phyloP scores from a whole-genome alignment of 2,113 vertebrate genomes.

The Pelecanus crispus region DNA sequence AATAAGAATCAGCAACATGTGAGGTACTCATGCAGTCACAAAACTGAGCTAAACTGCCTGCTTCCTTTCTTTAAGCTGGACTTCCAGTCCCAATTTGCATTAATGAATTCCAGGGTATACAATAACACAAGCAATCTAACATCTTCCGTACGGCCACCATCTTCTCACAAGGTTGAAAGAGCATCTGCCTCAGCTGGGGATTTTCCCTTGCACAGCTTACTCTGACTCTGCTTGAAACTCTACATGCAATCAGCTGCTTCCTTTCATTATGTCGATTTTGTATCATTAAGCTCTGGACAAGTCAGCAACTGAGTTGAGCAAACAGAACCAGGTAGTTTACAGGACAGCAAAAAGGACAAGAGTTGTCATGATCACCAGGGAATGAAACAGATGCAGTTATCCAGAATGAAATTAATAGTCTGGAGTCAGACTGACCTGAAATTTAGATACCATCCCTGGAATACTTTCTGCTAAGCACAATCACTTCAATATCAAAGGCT shows the following conservation, averaged over 20 bases:
- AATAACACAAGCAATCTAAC: not conserved
- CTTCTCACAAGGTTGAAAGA: not conserved
- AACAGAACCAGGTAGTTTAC: not conserved
- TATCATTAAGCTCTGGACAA: not conserved
- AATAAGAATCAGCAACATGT: not conserved
- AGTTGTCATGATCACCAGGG: not conserved
- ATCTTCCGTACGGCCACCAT: not conserved
- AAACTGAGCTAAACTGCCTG: not conserved
- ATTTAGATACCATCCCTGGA: not conserved
- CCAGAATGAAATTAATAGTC: not conserved
- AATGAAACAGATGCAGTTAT: not conserved
- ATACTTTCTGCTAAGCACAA: not conserved
- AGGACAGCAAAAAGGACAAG: not conserved
- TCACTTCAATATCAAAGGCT: not conserved
- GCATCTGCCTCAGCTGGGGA: not conserved
- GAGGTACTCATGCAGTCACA: not conserved
- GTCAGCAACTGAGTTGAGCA: not conserved
- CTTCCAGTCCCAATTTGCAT: not conserved
- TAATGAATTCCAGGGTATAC: not conserved
- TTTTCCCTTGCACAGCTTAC: not conserved
- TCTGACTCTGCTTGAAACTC: not conserved
- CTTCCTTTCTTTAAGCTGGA: not conserved
- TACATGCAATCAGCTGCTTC: not conserved
- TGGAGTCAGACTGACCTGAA: not conserved
- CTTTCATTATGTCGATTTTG: not conserved